A percentile compares a stretch with the other conserved stretches of the same genome.
Conservation (phyloP, 2,888 invertebrate species). For the Neoaliturus tenellus region DNA sequence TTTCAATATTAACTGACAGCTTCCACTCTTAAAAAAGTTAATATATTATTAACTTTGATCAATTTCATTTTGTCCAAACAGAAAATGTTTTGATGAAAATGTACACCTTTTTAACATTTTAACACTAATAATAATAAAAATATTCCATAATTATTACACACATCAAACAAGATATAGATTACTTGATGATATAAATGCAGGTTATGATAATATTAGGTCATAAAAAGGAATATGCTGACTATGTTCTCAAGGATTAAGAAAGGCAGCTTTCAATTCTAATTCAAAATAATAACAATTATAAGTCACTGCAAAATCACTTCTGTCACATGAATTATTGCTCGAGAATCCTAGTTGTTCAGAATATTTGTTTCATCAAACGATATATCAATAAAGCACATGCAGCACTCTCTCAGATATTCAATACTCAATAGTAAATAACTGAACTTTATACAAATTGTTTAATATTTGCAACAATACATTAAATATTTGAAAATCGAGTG, state of each 20-base stretch:
- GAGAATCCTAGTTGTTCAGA: constrained; percentile 27
- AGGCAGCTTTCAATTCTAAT: constrained; percentile 5
- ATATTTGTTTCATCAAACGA: background rate
- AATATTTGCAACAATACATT: background rate
- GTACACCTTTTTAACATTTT: background rate
- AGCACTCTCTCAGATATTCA: background rate
- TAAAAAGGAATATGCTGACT: background rate
- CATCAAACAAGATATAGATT: background rate
- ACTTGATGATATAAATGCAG: too few relatives aligned
- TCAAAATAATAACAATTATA: constrained; percentile 12
- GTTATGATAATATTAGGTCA: too few relatives aligned
- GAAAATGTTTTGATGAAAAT: too few relatives aligned
- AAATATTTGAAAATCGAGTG: background rate
- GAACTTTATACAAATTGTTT: background rate
- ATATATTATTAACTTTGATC: background rate
- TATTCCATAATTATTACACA: background rate
- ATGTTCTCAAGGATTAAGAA: background rate
- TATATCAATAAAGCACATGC: constrained; percentile 1
- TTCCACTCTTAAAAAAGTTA: background rate
- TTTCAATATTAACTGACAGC: constrained; percentile 20
- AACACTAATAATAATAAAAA: background rate
- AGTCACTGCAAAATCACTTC: constrained; percentile 34
- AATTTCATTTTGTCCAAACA: constrained; percentile 6
- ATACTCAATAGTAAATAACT: background rate
- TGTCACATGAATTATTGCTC: constrained; percentile 43